phyloP scores from a whole-genome alignment of 2,888 invertebrate species.

The Hipparchia sbordonii region DNA sequence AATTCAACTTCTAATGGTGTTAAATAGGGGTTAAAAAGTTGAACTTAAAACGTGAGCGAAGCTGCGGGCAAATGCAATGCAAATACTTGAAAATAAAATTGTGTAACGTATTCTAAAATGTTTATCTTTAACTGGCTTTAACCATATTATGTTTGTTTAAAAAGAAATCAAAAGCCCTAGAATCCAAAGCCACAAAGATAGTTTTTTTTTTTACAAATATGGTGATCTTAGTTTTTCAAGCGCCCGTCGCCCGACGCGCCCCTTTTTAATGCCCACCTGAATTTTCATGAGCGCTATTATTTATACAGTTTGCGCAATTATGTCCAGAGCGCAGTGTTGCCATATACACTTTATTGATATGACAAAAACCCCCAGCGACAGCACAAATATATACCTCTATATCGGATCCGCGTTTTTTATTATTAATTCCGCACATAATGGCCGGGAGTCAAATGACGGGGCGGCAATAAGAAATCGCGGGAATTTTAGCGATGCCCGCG shows the following conservation, averaged over 20 bases:
- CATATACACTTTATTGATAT: conserved; percentile 67
- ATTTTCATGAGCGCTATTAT: conserved; percentile 79
- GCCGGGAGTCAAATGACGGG: conserved; percentile 78
- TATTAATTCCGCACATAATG: conserved; percentile 81
- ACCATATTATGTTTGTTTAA: neutral
- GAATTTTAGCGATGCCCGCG: conserved; percentile 80
- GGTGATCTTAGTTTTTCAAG: conserved; percentile 11
- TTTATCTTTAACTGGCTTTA: too few species aligned
- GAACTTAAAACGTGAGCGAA: too few species aligned
- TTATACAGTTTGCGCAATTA: conserved; percentile 69
- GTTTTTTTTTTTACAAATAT: neutral
- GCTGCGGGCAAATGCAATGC: too few species aligned
- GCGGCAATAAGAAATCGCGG: conserved; percentile 74
- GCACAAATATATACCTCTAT: conserved; percentile 74
- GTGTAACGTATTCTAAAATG: too few species aligned
- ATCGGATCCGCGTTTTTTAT: conserved; percentile 75
- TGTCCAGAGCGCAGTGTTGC: conserved; percentile 54
- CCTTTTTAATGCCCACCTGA: conserved; percentile 50
- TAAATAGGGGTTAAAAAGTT: too few species aligned
- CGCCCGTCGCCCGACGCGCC: neutral
- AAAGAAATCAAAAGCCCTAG: neutral
- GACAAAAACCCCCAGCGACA: conserved; percentile 70
- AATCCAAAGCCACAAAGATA: neutral
- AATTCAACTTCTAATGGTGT: too few species aligned
- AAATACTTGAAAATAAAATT: too few species aligned